phyloP scores from a whole-genome alignment of 2,888 invertebrate species.

The Sinhomidia bicolor region DNA sequence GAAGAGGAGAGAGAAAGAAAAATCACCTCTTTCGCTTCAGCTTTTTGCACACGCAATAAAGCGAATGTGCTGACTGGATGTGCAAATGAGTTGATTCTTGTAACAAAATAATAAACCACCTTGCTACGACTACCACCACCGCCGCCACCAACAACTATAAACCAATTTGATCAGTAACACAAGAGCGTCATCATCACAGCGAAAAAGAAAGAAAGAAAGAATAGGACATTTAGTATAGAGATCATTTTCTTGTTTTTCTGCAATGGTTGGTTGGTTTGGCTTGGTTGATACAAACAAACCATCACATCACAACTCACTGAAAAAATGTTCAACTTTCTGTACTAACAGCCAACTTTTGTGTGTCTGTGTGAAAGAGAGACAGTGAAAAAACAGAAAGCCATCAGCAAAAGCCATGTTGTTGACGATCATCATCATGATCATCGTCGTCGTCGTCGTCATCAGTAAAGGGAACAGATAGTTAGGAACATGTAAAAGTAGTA shows the following conservation, averaged over 20 bases:
- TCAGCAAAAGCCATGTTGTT: too few relatives aligned
- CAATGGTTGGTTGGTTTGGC: not conserved
- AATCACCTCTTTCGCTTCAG: not conserved
- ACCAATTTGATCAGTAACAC: too few relatives aligned
- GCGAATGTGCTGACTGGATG: conserved; percentile 18
- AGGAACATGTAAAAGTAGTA: not conserved
- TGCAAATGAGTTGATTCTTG: conserved; percentile 55
- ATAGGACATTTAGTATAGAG: not conserved
- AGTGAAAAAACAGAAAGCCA: conserved; percentile 38
- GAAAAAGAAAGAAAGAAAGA: not conserved
- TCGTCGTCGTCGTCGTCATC: conserved; percentile 27
- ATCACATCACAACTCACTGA: conserved; percentile 37
- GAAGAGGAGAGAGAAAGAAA: too few relatives aligned
- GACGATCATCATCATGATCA: not conserved
- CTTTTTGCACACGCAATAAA: not conserved
- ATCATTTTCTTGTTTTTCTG: too few relatives aligned
- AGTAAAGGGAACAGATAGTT: conserved; percentile 31
- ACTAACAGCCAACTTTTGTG: conserved; percentile 59
- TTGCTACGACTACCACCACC: not conserved
- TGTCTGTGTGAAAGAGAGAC: not conserved
- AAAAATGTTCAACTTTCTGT: conserved; percentile 60
- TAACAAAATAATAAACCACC: not conserved
- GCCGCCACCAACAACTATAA: too few relatives aligned
- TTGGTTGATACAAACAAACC: conserved; percentile 16
- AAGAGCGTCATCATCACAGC: not conserved